These are phyloP conservation scores for Discoglossus pictus DNA, from an alignment of 2,797 vertebrate genomes.

Conservation along the genomic window DNA sequence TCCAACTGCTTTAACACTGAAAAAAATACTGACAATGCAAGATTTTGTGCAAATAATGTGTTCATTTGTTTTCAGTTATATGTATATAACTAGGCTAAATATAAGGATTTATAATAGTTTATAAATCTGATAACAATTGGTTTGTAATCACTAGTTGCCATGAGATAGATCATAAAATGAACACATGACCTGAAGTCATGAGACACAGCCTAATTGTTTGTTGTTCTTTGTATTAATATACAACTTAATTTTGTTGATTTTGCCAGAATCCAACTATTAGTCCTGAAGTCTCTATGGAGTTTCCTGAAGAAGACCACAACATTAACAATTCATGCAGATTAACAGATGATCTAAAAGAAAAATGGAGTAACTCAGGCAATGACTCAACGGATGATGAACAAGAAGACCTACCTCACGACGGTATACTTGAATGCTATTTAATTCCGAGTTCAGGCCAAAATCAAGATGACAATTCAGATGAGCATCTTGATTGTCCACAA, in stretches of 20 bases:
- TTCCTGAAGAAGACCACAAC: background rate
- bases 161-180: too few species aligned
- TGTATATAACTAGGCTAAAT: too few species aligned
- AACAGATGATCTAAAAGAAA: background rate
- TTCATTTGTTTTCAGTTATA: too few species aligned
- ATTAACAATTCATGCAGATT: background rate
- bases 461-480: background rate
- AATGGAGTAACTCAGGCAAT: background rate
- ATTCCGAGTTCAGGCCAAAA: conserved; percentile 10
- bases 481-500: conserved; percentile 11
- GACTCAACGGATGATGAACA: conserved; percentile 77
- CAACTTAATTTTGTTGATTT: conserved; percentile 8
- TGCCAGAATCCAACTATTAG: background rate
- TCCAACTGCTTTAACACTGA: too few species aligned
- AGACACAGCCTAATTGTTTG: too few species aligned
- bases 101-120: too few species aligned
- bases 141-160: too few species aligned
- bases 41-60: too few species aligned
- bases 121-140: too few species aligned
- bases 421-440: conserved; percentile 54
- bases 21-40: too few species aligned
- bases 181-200: too few species aligned
- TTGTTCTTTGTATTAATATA: too few species aligned
- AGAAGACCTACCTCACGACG: conserved; percentile 79
- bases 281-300: conserved; percentile 4